These are phyloP conservation scores for Amphipyra tragopoginis DNA, from an alignment of 2,888 invertebrate species.

Conservation along the genomic window DNA sequence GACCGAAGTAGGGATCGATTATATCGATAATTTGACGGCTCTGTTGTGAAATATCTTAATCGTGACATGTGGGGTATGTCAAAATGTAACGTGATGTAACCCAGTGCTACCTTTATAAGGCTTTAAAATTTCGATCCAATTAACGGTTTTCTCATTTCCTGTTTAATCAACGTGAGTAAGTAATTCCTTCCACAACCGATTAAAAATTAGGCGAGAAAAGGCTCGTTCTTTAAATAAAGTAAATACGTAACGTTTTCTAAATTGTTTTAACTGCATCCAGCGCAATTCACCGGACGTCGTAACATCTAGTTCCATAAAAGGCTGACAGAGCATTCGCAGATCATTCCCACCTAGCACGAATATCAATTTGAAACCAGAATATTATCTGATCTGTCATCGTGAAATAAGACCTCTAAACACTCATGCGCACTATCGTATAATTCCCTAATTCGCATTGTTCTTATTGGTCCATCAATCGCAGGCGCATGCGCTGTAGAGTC, in stretches of 20 bases:
- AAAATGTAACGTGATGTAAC: constrained; percentile 54
- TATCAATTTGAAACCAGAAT: constrained; percentile 54
- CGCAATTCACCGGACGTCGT: constrained; percentile 39
- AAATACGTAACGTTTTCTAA: constrained; percentile 25
- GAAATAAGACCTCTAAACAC: constrained; percentile 60
- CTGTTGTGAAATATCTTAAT: constrained; percentile 63
- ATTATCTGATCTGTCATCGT: constrained; percentile 57
- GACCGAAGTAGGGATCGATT: constrained; percentile 61
- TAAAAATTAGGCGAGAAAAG: constrained; percentile 36
- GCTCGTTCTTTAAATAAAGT: constrained; percentile 23
- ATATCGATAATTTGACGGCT: constrained; percentile 66
- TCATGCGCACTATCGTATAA: constrained; percentile 58
- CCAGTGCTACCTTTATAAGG: constrained; percentile 42
- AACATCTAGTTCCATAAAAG: constrained; percentile 44
- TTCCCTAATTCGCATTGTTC: constrained; percentile 80
- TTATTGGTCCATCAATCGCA: constrained; percentile 85
- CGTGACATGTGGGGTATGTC: constrained; percentile 61
- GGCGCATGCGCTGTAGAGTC: constrained; percentile 75
- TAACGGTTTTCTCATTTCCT: constrained; percentile 51
- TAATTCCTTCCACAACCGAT: constrained; percentile 35
- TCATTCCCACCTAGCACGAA: constrained; percentile 55
- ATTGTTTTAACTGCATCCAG: constrained; percentile 34
- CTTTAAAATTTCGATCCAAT: constrained; percentile 50
- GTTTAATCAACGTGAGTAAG: constrained; percentile 33
- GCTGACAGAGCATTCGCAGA: constrained; percentile 47